Evolutionary conservation across 2,113 vertebrate genomes (phyloP).

Genomic region (Chloroceryle aenea): DNA sequence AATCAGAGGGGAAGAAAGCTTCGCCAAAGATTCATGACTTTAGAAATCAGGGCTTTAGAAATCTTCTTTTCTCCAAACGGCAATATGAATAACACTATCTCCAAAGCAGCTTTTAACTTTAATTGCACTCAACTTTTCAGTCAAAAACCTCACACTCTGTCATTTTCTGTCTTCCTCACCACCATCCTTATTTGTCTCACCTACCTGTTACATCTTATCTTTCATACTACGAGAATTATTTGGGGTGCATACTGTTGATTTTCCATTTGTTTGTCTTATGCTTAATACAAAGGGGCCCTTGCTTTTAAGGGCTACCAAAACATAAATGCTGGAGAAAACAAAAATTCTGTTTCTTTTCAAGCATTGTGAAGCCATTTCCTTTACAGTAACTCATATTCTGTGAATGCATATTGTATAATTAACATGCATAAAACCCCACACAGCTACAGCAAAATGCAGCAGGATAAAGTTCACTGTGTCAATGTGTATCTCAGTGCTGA

Average conservation of each 20-base stretch:
- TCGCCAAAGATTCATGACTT: rapidly evolving
- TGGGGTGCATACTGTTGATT: background rate
- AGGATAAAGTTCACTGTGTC: background rate
- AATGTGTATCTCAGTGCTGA: background rate
- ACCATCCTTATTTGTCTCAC: background rate
- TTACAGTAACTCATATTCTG: background rate
- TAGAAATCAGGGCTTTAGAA: background rate
- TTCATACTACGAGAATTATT: background rate
- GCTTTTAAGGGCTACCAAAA: background rate
- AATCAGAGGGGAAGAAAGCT: background rate
- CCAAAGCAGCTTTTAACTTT: background rate
- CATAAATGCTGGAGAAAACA: background rate
- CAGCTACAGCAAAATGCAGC: background rate
- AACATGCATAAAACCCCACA: background rate
- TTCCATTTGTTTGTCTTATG: background rate
- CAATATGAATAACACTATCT: background rate
- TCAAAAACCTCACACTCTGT: rapidly evolving
- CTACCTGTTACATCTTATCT: background rate
- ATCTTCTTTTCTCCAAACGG: background rate
- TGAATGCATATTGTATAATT: background rate
- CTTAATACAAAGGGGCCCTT: background rate
- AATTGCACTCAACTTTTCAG: background rate
- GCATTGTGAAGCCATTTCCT: background rate
- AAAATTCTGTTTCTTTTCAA: background rate
- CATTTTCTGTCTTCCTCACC: background rate